phyloP scores from a whole-genome alignment of 92 coral and sea anemone species.

The Anthopleura xanthogrammica region DNA sequence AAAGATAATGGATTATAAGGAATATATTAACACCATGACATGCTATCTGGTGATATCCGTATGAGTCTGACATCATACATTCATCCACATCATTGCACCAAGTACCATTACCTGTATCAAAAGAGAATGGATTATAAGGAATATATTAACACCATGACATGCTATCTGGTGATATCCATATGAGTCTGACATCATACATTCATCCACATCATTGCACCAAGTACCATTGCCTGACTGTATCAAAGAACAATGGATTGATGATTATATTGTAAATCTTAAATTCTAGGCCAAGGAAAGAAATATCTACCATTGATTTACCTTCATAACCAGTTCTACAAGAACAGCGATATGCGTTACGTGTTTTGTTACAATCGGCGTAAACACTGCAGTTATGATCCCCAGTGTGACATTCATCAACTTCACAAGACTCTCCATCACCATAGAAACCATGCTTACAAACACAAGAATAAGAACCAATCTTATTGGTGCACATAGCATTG shows the following conservation, averaged over 20 bases:
- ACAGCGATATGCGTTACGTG: slow-evolving; percentile 1
- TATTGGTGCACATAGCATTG: slow-evolving; percentile 32
- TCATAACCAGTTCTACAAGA: slow-evolving; percentile 20
- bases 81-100: slow-evolving; percentile 9
- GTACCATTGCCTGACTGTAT: slow-evolving; percentile 15
- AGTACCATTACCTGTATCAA: slow-evolving; percentile 1
- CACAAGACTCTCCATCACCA: slow-evolving; percentile 38
- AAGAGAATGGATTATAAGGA: neutral
- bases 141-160: slow-evolving; percentile 11
- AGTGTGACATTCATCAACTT: slow-evolving; percentile 24
- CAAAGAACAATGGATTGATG: neutral
- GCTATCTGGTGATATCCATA: slow-evolving; percentile 7
- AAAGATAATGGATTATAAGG: neutral
- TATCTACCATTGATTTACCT: neutral
- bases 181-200: slow-evolving; percentile 2
- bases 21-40: slow-evolving; percentile 11
- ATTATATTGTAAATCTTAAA: neutral
- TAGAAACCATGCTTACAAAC: slow-evolving; percentile 33
- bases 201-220: slow-evolving; percentile 18
- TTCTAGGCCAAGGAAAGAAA: neutral
- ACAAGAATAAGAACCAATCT: slow-evolving; percentile 30
- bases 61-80: neutral
- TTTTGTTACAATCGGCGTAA: slow-evolving; percentile 28
- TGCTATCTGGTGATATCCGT: slow-evolving; percentile 7
- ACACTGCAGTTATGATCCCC: slow-evolving; percentile 14